A percentile compares a stretch with the other conserved stretches of the same genome.
Evolutionary conservation across 1,140 invertebrate genomes (phyloP).

Genomic region (Pseudomyrmex dendroicus): DNA sequence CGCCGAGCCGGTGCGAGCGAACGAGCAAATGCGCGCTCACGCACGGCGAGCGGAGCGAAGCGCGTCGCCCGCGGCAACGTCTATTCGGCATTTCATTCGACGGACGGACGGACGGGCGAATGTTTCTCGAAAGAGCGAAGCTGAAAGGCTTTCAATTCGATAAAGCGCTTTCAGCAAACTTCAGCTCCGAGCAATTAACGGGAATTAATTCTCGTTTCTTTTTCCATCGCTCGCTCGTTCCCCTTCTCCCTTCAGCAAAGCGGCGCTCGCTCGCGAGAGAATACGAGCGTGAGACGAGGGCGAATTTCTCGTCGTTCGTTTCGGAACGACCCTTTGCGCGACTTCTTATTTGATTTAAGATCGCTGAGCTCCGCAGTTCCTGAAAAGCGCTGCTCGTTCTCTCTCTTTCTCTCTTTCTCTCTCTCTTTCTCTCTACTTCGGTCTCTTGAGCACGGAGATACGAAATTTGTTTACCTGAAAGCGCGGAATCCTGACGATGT

Average conservation of each 20-base stretch:
- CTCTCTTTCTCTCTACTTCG: not conserved
- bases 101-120: conserved; percentile 18
- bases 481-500: conserved; percentile 43
- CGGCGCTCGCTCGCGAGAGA: not conserved
- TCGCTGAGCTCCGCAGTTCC: conserved; percentile 48
- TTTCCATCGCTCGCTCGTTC: conserved; percentile 60
- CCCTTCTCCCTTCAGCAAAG: not conserved
- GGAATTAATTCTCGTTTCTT: conserved; percentile 80
- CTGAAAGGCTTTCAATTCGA: conserved; percentile 78
- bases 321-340: conserved; percentile 46
- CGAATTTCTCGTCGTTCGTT: conserved; percentile 53
- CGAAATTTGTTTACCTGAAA: conserved; percentile 53
- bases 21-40: conserved; percentile 20
- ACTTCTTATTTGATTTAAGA: conserved; percentile 64
- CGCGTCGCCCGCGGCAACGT: conserved; percentile 58
- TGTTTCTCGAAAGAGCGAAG: conserved; percentile 67
- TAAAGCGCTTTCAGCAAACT: conserved; percentile 78
- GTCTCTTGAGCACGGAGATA: conserved; percentile 20
- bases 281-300: conserved; percentile 19
- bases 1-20: not conserved
- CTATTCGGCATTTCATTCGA: conserved; percentile 74
- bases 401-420: not conserved
- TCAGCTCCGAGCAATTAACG: conserved; percentile 80
- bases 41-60: conserved; percentile 29
- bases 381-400: conserved; percentile 7